Conservation (phyloP, 2,113 vertebrate species). For the Xenopus laevis region DNA sequence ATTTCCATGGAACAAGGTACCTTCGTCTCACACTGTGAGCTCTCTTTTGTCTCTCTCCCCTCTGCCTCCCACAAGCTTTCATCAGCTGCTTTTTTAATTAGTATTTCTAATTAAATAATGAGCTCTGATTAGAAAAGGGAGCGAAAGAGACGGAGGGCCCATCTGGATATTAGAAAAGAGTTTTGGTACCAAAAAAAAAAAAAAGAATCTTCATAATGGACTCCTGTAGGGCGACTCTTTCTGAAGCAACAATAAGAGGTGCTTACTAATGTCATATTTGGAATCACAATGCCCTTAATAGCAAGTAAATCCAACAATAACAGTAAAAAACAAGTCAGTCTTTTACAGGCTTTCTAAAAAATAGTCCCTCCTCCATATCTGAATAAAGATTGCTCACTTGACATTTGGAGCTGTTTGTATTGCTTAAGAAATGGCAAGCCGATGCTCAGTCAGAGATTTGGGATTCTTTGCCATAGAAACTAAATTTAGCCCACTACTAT, state of each 20-base stretch:
- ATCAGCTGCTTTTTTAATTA: conserved; percentile 46
- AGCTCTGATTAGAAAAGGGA: conserved; percentile 32
- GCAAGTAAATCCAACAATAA: background rate
- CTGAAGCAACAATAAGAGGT: conserved; percentile 17
- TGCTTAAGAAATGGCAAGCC: no score
- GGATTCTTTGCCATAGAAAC: no score
- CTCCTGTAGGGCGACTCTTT: conserved; percentile 11
- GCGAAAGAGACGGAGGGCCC: conserved; percentile 24
- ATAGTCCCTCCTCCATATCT: background rate
- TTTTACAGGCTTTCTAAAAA: background rate
- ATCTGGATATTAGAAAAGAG: conserved; percentile 27
- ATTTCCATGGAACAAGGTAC: background rate
- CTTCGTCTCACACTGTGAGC: background rate
- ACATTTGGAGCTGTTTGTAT: no score
- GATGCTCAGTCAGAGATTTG: no score
- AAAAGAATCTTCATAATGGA: conserved; percentile 3
- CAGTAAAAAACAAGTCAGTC: background rate
- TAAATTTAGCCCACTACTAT: no score
- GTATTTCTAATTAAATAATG: conserved; percentile 45
- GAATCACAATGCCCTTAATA: background rate
- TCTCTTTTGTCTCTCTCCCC: background rate
- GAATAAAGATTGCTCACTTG: no score
- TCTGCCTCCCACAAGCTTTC: conserved; percentile 35
- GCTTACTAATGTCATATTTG: background rate
- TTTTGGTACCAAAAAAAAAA: conserved; percentile 23